Evolutionary conservation across 2,888 invertebrate genomes (phyloP).

Genomic region (Gastrophysa polygoni): DNA sequence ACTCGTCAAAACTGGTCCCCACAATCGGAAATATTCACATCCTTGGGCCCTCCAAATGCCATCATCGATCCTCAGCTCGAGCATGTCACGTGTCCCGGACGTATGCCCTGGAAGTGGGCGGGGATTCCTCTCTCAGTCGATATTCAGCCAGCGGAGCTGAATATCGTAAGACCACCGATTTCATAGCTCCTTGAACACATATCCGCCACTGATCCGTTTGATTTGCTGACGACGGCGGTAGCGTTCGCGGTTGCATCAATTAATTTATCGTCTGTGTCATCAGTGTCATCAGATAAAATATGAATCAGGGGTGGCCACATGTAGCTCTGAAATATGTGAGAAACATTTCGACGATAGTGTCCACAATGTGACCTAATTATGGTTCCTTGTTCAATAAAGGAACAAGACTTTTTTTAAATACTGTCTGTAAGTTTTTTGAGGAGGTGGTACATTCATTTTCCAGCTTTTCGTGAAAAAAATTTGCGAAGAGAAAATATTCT

Average conservation of each 20-base stretch:
- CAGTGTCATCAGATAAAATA: background rate
- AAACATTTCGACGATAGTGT: background rate
- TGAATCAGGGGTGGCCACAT: background rate
- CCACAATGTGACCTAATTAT: too few species aligned
- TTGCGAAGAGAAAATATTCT: too few species aligned
- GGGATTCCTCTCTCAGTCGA: constrained; percentile 39
- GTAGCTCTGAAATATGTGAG: background rate
- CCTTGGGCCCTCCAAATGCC: background rate
- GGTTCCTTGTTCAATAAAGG: too few species aligned
- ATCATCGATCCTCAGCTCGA: constrained; percentile 1
- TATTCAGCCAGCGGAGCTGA: constrained; percentile 40
- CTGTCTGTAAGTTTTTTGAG: too few species aligned
- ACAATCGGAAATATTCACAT: background rate
- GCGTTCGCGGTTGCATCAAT: background rate
- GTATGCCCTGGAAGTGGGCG: constrained; percentile 46
- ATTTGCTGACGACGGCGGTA: background rate
- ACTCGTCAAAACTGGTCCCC: too few species aligned
- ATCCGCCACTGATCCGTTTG: background rate
- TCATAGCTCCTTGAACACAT: constrained; percentile 42
- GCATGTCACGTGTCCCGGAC: constrained; percentile 26
- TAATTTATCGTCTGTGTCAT: background rate
- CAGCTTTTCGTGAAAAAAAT: too few species aligned
- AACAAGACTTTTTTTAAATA: too few species aligned
- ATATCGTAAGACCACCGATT: constrained; percentile 36
- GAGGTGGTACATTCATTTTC: too few species aligned